phyloP scores from a whole-genome alignment of 2,113 vertebrate species.

The Anser brachyrhynchus region DNA sequence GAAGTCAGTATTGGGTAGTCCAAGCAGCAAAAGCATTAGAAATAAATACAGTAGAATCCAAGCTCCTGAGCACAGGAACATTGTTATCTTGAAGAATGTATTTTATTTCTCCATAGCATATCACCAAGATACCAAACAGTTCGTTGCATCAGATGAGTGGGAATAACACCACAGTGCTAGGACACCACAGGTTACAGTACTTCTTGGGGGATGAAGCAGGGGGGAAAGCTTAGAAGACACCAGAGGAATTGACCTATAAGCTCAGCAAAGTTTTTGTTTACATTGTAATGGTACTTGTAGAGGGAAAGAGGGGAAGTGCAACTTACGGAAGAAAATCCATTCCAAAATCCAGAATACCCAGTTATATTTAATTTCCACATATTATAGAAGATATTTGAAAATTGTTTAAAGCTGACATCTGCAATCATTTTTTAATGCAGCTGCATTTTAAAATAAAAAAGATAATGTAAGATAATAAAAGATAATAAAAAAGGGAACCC shows the following conservation, averaged over 20 bases:
- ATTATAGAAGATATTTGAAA: background rate
- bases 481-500: background rate
- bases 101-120: background rate
- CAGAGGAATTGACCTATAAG: background rate
- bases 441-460: background rate
- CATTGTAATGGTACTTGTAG: background rate
- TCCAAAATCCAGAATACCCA: background rate
- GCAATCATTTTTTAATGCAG: background rate
- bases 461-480: background rate
- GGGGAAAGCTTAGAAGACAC: background rate
- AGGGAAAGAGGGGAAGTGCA: background rate
- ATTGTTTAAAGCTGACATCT: background rate
- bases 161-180: background rate
- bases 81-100: background rate
- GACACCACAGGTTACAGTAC: background rate
- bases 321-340: background rate
- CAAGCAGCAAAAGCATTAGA: background rate
- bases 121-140: background rate
- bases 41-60: background rate
- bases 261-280: background rate
- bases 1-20: background rate
- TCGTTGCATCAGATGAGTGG: background rate
- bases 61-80: background rate
- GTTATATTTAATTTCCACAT: background rate
- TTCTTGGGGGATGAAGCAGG: background rate